Evolutionary conservation across 2,113 vertebrate species (phyloP).

Genomic region (Oxygymnocypris stewartii): DNA sequence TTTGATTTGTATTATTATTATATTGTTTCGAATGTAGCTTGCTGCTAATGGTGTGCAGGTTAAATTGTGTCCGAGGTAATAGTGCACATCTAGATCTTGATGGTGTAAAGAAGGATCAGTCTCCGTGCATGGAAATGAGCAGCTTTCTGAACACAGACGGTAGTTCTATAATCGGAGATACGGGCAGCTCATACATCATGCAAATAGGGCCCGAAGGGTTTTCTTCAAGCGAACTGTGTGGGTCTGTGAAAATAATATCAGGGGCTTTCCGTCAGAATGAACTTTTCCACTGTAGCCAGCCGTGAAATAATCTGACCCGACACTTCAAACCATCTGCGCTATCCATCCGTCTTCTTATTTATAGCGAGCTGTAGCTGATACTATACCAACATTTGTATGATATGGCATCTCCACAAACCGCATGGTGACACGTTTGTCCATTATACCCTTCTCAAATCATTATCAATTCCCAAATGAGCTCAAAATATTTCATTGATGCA

Average conservation of each 20-base stretch:
- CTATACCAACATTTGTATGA: constrained; percentile 67
- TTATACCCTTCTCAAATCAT: neutral
- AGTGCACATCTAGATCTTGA: constrained; percentile 4
- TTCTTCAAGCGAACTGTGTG: constrained; percentile 82
- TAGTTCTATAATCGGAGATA: constrained; percentile 81
- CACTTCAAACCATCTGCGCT: constrained; percentile 98
- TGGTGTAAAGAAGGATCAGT: constrained; percentile 13
- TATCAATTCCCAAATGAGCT: neutral
- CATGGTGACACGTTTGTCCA: constrained; percentile 27
- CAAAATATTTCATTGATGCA: neutral
- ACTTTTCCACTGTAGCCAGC: constrained; percentile 92
- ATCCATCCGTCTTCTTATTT: constrained; percentile 99
- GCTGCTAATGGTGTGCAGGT: neutral
- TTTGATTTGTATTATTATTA: neutral
- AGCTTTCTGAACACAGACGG: constrained; percentile 75
- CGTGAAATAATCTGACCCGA: constrained; percentile 97
- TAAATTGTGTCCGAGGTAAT: neutral
- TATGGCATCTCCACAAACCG: constrained; percentile 56
- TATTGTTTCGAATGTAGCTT: neutral
- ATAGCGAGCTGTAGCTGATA: constrained; percentile 92
- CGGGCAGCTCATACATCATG: constrained; percentile 86
- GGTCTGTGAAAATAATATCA: constrained; percentile 96
- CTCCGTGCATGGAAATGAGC: constrained; percentile 78
- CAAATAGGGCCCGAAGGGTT: constrained; percentile 80
- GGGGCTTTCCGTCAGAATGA: constrained; percentile 95